phyloP scores from a whole-genome alignment of 2,888 invertebrate genomes.

The Mamestra brassicae region DNA sequence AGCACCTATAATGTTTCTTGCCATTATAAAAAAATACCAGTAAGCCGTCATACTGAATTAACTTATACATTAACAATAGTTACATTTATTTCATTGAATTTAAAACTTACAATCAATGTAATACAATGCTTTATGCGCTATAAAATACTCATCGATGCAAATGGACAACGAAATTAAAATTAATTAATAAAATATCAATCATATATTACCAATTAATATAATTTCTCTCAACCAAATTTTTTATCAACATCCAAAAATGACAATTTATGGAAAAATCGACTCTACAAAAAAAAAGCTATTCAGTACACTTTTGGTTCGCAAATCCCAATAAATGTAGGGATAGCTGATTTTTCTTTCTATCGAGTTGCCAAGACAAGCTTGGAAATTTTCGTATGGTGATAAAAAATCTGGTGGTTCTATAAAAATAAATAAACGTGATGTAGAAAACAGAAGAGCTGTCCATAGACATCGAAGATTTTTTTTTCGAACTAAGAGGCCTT shows the following conservation, averaged over 20 bases:
- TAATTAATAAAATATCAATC: neutral
- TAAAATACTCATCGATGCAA: slow-evolving; percentile 26
- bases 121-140: slow-evolving; percentile 31
- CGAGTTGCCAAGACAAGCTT: no score
- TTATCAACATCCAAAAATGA: neutral
- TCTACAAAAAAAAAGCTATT: no score
- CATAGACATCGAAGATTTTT: slow-evolving; percentile 33
- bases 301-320: no score
- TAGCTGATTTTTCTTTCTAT: neutral
- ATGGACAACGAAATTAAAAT: neutral
- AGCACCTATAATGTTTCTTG: neutral
- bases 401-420: neutral
- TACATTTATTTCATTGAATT: slow-evolving; percentile 39
- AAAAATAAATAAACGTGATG: slow-evolving; percentile 24
- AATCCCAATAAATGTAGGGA: no score
- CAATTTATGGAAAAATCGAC: neutral
- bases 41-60: slow-evolving; percentile 37
- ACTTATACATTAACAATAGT: slow-evolving; percentile 44
- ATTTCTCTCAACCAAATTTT: neutral
- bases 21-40: neutral
- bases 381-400: no score
- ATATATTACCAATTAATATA: no score
- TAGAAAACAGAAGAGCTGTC: slow-evolving; percentile 7
- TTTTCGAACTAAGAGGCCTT: slow-evolving; percentile 56
- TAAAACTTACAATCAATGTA: slow-evolving; percentile 36